A percentile compares a stretch with the other conserved stretches of the same genome.
These are phyloP conservation scores for Chelonoidis abingdonii DNA, from an alignment of 2,113 vertebrate species.

Conservation along the genomic window DNA sequence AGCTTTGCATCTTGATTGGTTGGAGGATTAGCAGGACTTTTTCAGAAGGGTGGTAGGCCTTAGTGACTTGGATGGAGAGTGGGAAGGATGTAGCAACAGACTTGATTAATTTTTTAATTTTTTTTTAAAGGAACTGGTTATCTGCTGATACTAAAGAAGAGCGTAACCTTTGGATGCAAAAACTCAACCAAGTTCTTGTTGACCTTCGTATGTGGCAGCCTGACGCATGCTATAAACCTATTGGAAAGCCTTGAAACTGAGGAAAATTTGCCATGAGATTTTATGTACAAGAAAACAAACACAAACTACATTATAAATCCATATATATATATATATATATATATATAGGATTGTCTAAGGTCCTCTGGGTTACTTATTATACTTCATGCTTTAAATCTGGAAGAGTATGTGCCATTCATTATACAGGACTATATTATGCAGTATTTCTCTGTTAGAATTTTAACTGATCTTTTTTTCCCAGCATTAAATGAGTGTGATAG, in stretches of 20 bases:
- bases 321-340: neutral
- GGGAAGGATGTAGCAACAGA: neutral
- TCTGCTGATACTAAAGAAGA: constrained; percentile 98
- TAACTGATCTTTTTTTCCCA: constrained; percentile 30
- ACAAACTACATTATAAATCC: neutral
- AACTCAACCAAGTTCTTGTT: constrained; percentile 93
- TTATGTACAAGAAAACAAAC: neutral
- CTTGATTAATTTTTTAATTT: neutral
- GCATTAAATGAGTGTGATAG: constrained; percentile 33
- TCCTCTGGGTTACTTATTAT: constrained; percentile 43
- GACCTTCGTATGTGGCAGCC: constrained; percentile 98
- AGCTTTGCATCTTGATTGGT: neutral
- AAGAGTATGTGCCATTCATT: constrained; percentile 74
- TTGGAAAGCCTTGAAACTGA: constrained; percentile 78
- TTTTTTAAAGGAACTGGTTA: constrained; percentile 91
- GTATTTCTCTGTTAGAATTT: constrained; percentile 65
- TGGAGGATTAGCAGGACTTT: neutral
- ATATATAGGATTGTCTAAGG: neutral
- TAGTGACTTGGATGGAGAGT: neutral
- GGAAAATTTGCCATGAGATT: neutral
- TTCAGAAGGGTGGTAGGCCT: neutral
- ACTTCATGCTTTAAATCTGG: constrained; percentile 75
- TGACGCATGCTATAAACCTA: constrained; percentile 88
- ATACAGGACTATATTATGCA: constrained; percentile 65
- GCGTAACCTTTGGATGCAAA: constrained; percentile 96